Evolutionary conservation across 2,113 vertebrate species (phyloP), one percentile per base, ranked within the genome.

Genomic region (Eublepharis macularius): DNA sequence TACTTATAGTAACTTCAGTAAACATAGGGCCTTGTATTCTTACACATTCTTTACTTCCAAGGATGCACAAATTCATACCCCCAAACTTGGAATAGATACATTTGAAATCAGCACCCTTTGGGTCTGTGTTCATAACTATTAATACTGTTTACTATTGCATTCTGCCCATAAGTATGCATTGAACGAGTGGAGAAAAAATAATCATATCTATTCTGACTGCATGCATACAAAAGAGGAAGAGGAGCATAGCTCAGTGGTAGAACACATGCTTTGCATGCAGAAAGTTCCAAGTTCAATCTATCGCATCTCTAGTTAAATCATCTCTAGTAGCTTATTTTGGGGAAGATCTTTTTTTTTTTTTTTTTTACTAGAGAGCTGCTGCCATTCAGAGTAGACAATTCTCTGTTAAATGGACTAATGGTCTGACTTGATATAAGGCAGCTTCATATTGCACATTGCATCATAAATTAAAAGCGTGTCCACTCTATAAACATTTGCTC

Each of bases 21-120:
- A 89, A 93, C 93, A 51, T 91, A 92, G 92, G 95, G 93, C 91
- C 94, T 94, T 94, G 93, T 82, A 90, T 93, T 86, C 91, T 91
- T 85, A 91, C 83, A 83, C 89, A 86, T 92, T 95, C 94, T 92
- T 91, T 95, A 95, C 94, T 92, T 95, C 92, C 93, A 92, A 89
- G 82, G 94, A 84, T 92, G 91, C 69, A 10, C 36, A 69, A 60
- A 29, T 79, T 79, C 21, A 47, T 63, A 47, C 29, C 51, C 32
- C 36, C 14, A 70, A 65, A 49, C n/a, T 80, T 72, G 49, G 54
- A 14, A 74, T 49, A n/a, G 29, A n/a, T 69, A 74, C 14, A 12
- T 2, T 66, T 80, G 76, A 49, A 73, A 65, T 65, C 63, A 47
- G 68, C 47, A 63, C 43, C 26, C 69, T 24, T 57, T 43, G 41